Evolutionary conservation across 2,113 vertebrate genomes (phyloP).

Genomic region (Mustelus asterias): DNA sequence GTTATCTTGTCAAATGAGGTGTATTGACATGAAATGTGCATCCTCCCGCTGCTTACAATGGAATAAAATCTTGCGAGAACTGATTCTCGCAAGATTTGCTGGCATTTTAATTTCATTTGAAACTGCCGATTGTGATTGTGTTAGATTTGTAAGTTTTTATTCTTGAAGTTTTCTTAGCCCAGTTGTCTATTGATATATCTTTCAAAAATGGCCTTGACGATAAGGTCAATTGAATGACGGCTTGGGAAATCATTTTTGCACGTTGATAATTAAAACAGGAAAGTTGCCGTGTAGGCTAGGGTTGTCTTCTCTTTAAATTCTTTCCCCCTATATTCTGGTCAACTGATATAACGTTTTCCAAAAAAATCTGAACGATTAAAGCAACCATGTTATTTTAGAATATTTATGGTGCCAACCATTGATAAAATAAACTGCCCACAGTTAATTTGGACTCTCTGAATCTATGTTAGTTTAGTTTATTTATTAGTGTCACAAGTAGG

Average conservation of each 20-base stretch:
- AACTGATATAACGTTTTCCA: background rate
- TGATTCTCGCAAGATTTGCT: background rate
- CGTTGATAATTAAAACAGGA: background rate
- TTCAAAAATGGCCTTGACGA: background rate
- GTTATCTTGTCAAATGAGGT: background rate
- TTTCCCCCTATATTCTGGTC: background rate
- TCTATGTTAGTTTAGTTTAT: too few species aligned
- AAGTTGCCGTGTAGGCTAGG: background rate
- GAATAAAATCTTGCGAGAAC: background rate
- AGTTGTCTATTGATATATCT: background rate
- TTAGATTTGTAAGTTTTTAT: background rate
- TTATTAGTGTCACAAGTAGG: too few species aligned
- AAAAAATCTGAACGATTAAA: background rate
- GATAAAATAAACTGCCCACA: background rate
- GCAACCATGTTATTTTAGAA: background rate
- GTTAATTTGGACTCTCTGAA: too few species aligned
- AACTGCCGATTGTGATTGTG: background rate
- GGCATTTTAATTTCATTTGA: background rate
- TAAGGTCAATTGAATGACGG: slow-evolving; percentile 5
- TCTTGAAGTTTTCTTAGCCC: background rate
- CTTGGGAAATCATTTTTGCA: background rate
- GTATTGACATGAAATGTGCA: background rate
- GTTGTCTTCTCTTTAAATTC: background rate
- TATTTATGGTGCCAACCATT: background rate
- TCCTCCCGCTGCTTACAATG: background rate